phyloP scores from a whole-genome alignment of 2,113 vertebrate genomes.

The Muntiacus reevesi region DNA sequence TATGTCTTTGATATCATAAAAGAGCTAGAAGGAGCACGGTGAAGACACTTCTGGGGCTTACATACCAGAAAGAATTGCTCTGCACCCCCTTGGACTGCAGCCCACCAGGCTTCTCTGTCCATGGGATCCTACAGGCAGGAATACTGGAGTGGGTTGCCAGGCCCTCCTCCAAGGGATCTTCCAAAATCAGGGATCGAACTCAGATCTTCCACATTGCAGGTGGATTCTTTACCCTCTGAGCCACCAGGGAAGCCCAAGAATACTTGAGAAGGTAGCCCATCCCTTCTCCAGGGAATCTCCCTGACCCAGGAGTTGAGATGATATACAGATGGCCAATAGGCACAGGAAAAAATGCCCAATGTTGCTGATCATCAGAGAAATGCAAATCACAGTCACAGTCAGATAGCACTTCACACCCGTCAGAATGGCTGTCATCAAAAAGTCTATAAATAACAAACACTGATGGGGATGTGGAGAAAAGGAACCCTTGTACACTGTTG shows the following conservation, averaged over 20 bases:
- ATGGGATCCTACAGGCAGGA: background rate
- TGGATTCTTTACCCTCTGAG: background rate
- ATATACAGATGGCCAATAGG: background rate
- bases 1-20: background rate
- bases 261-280: background rate
- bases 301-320: background rate
- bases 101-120: background rate
- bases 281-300: background rate
- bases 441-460: background rate
- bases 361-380: background rate
- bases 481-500: background rate
- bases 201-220: background rate
- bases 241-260: background rate
- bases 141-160: background rate
- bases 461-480: background rate
- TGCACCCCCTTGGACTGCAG: background rate
- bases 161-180: background rate
- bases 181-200: background rate
- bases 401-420: background rate
- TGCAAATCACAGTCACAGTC: background rate
- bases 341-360: background rate
- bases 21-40: background rate
- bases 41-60: background rate
- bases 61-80: background rate
- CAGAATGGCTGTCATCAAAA: background rate